Evolutionary conservation across 1,140 invertebrate genomes (phyloP), one percentile per base, ranked within the genome.

Genomic region (Atta colombica): DNA sequence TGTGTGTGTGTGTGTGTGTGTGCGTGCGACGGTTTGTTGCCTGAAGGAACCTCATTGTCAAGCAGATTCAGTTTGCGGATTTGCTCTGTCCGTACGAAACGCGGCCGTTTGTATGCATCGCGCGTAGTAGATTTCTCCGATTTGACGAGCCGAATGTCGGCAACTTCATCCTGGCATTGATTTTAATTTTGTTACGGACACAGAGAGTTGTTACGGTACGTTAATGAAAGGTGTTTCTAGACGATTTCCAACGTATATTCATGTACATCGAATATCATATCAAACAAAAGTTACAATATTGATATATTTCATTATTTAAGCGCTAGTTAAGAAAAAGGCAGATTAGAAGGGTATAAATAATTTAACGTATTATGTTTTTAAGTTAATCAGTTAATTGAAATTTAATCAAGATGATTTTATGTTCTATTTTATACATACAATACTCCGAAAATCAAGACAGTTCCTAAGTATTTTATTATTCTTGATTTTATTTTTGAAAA

Each of bases 31-130:
- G 61, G 77, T 68, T 80, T 80, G 77, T 80, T 80, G 77, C 77
- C 77, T 49, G 61, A 80, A 80, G 77, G 77, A 68, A 65, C 49
- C 63, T 80, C 77, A 80, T 80, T 80, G 77, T 80, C 77, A 80
- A 63, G 63, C 77, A 80, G 77, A 80, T 80, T 80, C 77, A 80
- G 77, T 80, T 80, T 68, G 61, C 21, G 77, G 63, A 80, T 80
- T 65, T 65, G 77, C 77, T 68, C 77, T 35, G 63, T 53, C 63
- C 77, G 77, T 68, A 80, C 77, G 77, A 80, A 80, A 80, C 63
- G 63, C 63, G 49, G 77, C 77, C 77, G 63, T 80, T 80, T 80
- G 77, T 80, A 80, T 80, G 77, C 77, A 55, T 14, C 77, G 77
- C 61, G 35, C 28, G 58, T 35, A 39, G 58, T 61, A 68, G 77